Evolutionary conservation across 2,113 vertebrate genomes (phyloP).

Genomic region (Eretmochelys imbricata): DNA sequence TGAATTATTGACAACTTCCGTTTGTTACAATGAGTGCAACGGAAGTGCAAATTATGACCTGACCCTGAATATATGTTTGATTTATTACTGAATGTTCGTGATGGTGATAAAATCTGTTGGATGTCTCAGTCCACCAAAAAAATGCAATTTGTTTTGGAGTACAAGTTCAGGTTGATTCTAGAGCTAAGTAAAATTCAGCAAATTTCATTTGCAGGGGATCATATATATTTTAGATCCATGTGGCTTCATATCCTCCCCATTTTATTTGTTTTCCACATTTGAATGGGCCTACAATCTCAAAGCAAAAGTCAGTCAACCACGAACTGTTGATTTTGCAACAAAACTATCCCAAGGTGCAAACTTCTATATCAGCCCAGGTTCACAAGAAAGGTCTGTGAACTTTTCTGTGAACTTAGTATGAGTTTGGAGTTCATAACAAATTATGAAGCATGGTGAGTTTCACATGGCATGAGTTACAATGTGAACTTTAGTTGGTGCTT

Average conservation of each 20-base stretch:
- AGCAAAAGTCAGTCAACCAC: background rate
- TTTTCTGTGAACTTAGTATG: background rate
- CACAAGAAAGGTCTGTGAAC: background rate
- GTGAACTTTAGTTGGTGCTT: background rate
- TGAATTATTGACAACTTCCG: background rate
- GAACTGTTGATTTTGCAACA: background rate
- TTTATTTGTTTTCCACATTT: background rate
- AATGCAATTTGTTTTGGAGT: background rate
- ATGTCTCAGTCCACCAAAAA: background rate
- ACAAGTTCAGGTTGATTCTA: background rate
- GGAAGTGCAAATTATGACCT: background rate
- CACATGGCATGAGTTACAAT: background rate
- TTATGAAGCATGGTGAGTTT: background rate
- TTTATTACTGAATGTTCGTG: background rate
- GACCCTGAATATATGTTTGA: background rate
- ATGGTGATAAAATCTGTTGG: background rate
- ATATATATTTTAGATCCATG: background rate
- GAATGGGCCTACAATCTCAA: background rate
- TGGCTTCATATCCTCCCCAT: background rate
- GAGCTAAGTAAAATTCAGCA: background rate
- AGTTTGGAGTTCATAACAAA: too few species aligned
- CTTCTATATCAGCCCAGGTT: background rate
- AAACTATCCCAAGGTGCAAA: rapidly evolving
- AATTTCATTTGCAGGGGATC: background rate
- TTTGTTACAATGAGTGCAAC: background rate